phyloP scores from a whole-genome alignment of 2,797 vertebrate genomes.

The Erpetoichthys calabaricus region DNA sequence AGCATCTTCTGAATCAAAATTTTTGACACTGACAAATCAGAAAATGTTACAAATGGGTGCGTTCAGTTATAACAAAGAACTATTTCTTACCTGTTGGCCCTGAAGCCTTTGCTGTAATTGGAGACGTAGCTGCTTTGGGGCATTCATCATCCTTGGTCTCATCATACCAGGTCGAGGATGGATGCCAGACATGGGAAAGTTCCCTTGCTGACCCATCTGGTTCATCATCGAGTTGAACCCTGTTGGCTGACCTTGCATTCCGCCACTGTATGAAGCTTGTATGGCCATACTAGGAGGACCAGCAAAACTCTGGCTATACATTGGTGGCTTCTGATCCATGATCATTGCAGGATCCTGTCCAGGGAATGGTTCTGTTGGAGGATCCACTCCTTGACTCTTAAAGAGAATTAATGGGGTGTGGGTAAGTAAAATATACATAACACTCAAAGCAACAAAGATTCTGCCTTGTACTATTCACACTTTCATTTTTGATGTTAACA shows the following conservation, averaged over 20 bases:
- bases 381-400: slow-evolving; percentile 71
- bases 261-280: slow-evolving; percentile 59
- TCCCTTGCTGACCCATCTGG: slow-evolving; percentile 67
- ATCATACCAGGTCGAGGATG: slow-evolving; percentile 68
- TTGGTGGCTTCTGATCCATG: slow-evolving; percentile 72
- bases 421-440: no score
- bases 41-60: no score
- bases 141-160: slow-evolving; percentile 70
- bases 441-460: no score
- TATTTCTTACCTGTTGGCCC: slow-evolving; percentile 75
- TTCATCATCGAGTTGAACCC: slow-evolving; percentile 54
- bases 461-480: no score
- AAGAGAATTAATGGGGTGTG: slow-evolving; percentile 9
- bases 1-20: no score
- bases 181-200: slow-evolving; percentile 54
- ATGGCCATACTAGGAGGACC: slow-evolving; percentile 67
- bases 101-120: slow-evolving; percentile 94
- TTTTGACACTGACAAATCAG: no score
- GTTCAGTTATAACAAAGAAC: no score
- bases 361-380: slow-evolving; percentile 66
- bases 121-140: slow-evolving; percentile 80
- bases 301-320: slow-evolving; percentile 74
- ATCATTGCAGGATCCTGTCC: slow-evolving; percentile 65
- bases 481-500: no score
- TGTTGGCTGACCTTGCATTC: slow-evolving; percentile 56